These are phyloP conservation scores for Aplidium turbinatum DNA, from an alignment of 23 tunicate genomes.

Conservation along the genomic window DNA sequence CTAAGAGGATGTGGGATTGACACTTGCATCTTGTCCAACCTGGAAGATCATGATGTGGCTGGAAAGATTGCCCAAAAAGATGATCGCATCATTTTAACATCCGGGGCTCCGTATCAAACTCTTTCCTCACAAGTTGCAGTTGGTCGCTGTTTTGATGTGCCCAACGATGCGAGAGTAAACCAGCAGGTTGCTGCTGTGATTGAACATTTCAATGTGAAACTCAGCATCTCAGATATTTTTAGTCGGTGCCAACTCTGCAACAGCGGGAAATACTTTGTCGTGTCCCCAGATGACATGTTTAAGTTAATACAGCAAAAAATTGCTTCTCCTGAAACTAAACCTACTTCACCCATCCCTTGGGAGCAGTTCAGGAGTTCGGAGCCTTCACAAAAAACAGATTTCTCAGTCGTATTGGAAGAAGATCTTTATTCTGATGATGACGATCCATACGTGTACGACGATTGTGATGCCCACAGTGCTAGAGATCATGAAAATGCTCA, in stretches of 20 bases:
- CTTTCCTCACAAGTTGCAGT: constrained; percentile 62
- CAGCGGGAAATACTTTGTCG: constrained; percentile 57
- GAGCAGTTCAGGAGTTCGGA: constrained; percentile 16
- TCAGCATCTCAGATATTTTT: constrained; percentile 59
- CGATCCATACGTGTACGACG: background rate
- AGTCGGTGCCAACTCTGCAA: constrained; percentile 82
- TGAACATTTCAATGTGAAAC: constrained; percentile 60
- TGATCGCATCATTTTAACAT: constrained; percentile 54
- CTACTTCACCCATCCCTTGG: constrained; percentile 21
- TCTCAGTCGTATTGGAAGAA: background rate
- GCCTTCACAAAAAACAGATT: background rate
- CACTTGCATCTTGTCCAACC: constrained; percentile 46
- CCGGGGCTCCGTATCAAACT: constrained; percentile 58
- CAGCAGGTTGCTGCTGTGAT: constrained; percentile 56
- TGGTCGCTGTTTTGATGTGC: constrained; percentile 62
- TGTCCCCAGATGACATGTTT: constrained; percentile 42
- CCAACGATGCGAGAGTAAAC: constrained; percentile 58
- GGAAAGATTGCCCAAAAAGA: constrained; percentile 52
- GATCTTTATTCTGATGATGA: constrained; percentile 29
- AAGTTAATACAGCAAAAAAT: constrained; percentile 15
- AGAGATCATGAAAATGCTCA: background rate
- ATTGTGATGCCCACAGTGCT: background rate
- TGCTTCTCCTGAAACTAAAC: background rate
- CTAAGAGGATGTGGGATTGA: constrained; percentile 76
- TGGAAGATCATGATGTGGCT: constrained; percentile 53